Percentiles rank a stretch among this genome's conserved stretches.
Conservation (phyloP, 1,140 invertebrate species). For the Apis florea region DNA sequence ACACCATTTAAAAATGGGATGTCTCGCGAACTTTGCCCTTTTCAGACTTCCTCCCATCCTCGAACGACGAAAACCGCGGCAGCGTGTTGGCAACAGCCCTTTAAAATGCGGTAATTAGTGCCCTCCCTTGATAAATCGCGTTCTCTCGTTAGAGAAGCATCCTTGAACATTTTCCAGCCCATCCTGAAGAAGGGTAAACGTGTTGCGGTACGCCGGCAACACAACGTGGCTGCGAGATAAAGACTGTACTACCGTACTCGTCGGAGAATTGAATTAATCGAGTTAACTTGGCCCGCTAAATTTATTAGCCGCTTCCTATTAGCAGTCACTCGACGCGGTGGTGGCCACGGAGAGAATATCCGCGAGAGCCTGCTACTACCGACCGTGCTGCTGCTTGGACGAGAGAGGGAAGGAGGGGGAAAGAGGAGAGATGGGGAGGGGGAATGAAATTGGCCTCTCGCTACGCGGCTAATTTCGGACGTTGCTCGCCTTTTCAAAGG, state of each 20-base stretch:
- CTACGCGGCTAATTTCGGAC: constrained; percentile 55
- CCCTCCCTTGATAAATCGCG: constrained; percentile 11
- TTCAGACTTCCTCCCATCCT: not conserved
- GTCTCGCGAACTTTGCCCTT: constrained; percentile 2
- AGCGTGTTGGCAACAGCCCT: not conserved
- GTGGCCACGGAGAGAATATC: constrained; percentile 23
- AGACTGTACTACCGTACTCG: too few relatives aligned
- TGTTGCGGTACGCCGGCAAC: not conserved
- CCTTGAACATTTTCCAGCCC: constrained; percentile 5
- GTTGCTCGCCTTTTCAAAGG: constrained; percentile 6
- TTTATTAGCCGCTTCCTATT: constrained; percentile 67
- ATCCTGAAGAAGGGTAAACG: not conserved
- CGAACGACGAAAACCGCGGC: not conserved
- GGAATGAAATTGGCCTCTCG: constrained; percentile 53
- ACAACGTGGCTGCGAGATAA: not conserved
- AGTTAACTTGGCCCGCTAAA: constrained; percentile 61
- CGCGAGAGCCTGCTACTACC: not conserved
- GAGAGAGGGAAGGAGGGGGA: not conserved
- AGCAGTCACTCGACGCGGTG: constrained; percentile 39
- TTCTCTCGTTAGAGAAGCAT: constrained; percentile 26
- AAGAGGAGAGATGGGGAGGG: not conserved
- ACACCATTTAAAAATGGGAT: not conserved
- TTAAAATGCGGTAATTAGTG: constrained; percentile 40
- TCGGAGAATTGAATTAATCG: constrained; percentile 54
- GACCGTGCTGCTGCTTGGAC: not conserved